Base-by-base conservation (phyloP, 2,888 invertebrate species). In the Melieria omissa region DNA sequence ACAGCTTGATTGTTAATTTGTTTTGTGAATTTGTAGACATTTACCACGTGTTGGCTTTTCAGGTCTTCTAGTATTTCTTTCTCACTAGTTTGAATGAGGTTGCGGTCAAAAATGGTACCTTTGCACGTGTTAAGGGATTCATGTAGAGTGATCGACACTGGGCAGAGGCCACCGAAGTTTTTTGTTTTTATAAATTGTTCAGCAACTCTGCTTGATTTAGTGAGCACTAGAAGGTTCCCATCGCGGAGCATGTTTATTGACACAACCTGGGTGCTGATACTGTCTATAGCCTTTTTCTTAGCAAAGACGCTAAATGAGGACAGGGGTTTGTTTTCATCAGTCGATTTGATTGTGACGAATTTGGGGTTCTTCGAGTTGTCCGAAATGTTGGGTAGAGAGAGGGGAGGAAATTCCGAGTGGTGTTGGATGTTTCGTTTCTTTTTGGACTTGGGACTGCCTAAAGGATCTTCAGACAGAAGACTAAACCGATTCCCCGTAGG, bases 191-290 rank as follows among this genome's bases (percentile, higher is more conserved):
- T 8, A 57, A 57, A 57, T 4, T 57, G 16, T 57, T 57, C 16
- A 5, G 57, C 57, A 8, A 5, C 57, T 29, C 41, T 57, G 16
- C 10, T 57, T 5, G 57, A 57, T 57, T 57, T 57, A 57, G 57
- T 57, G 14, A 14, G 57, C 16, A 57, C 57, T 2, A 57, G 57
- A 14, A 57, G 57, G 10, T 41, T 57, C 10, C 29, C 57, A 14
- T 57, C 57, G 16, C 57, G 57, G 5, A 57, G 57, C 5, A 54
- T 54, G 54, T 16, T 54, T 14, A 54, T 16, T 54, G 54, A 54
- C n/a, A n/a, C 16, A 14, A 54, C 16, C 16, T 54, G 14, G 6
- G 10, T 54, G 16, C 54, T 54, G 16, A 54, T 54, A 10, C 54
- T 12, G 16, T 54, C 54, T 54, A 54, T 6, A 9, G 54, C 9